A percentile compares a stretch with the other conserved stretches of the same genome.
These are phyloP conservation scores for Hypomecis atomaria DNA, from an alignment of 2,888 invertebrate genomes.

Conservation along the genomic window DNA sequence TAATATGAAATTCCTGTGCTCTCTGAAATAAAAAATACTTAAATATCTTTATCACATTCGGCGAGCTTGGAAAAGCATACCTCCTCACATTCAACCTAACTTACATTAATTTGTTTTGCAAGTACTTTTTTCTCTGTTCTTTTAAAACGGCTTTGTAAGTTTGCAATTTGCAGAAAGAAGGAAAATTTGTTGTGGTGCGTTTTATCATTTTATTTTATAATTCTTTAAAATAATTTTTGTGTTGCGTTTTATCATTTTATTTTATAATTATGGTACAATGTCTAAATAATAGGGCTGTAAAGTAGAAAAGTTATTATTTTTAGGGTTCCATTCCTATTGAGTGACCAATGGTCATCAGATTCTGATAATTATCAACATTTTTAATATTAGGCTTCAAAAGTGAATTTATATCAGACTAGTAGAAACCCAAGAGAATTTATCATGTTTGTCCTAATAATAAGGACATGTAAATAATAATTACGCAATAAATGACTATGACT, in stretches of 20 bases:
- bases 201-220: constrained; percentile 1
- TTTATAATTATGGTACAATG: too few species aligned
- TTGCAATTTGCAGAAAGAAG: constrained; percentile 35
- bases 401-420: too few species aligned
- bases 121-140: constrained; percentile 46
- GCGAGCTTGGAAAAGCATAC: constrained; percentile 50
- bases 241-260: background rate
- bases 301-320: too few species aligned
- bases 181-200: constrained; percentile 14
- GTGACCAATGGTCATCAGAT: too few species aligned
- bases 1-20: constrained; percentile 31
- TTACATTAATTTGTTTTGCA: constrained; percentile 54
- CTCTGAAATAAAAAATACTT: constrained; percentile 29
- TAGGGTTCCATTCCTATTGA: too few species aligned
- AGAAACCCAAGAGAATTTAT: too few species aligned
- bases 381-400: too few species aligned
- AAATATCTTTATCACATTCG: constrained; percentile 40
- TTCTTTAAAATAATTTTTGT: background rate
- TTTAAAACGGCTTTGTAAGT: constrained; percentile 46
- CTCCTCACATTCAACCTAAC: constrained; percentile 49
- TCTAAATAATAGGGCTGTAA: too few species aligned
- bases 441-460: too few species aligned
- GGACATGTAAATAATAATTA: too few species aligned
- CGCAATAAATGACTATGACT: too few species aligned
- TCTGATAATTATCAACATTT: too few species aligned